Evolutionary conservation across 1,140 invertebrate genomes (phyloP), one percentile per base, ranked within the genome.

Genomic region (Solen grandis): DNA sequence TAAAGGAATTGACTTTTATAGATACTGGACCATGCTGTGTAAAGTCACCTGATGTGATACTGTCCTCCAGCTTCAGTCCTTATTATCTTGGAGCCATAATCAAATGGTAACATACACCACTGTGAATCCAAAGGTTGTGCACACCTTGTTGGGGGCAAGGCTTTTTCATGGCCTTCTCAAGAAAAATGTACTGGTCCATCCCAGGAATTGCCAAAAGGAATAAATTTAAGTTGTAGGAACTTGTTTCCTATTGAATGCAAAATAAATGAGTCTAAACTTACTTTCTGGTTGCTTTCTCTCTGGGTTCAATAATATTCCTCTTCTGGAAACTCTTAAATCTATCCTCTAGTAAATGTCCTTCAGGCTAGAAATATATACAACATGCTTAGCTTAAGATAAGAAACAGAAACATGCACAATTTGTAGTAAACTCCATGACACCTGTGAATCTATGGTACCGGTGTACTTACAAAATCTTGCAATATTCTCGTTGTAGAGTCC

Each of bases 241-340:
- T n/a, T n/a, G 13, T 50, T n/a, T n/a, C n/a, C 13, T 50, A 14
- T 14, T 50, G 13, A 50, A 13, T 50, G n/a, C 46, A 50, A 50
- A 13, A 13, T 50, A n/a, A 50, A 50, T 50, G n/a, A 50, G n/a
- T 14, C 46, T 50, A 50, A 50, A 50, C 46, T n/a, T 60, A 60
- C 59, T 14, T 60, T n/a, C 59, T 52, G 14, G 62, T 31, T 25
- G 59, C 25, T 60, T 29, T 60, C 13, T 59, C 77, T 81, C 93
- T 87, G 22, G 95, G 94, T 85, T 95, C 95, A 74, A 96, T 88
- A 65, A 96, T 94, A 89, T 96, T 96, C 88, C 96, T 94, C 85
- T 95, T 95, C 91, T 97, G 96, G 77, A 97, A 89, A 87, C 95
- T 96, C 80, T 96, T 95, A 85, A 95, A 97, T 70, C 96, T 92